Conservation (phyloP, 92 coral and sea anemone genomes). For the Phenganax marumi region DNA sequence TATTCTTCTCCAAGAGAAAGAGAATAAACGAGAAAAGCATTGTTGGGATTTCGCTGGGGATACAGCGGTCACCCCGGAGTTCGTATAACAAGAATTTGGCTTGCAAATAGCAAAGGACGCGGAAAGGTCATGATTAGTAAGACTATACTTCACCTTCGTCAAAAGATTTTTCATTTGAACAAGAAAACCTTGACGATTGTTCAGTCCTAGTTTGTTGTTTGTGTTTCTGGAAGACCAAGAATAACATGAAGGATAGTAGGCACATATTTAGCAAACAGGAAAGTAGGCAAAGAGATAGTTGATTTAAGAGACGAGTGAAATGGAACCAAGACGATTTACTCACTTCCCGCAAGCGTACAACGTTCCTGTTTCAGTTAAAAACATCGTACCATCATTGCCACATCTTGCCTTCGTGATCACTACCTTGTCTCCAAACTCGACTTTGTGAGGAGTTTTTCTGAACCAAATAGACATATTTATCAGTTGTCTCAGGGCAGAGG, state of each 20-base stretch:
- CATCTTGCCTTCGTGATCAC: constrained; percentile 82
- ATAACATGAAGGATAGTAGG: not conserved
- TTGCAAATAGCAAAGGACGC: not conserved
- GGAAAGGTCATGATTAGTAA: not conserved
- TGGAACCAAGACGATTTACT: not conserved
- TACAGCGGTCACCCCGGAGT: not conserved
- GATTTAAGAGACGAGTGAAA: too few relatives aligned
- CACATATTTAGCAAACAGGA: too few relatives aligned
- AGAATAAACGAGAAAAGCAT: not conserved
- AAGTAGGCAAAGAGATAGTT: too few relatives aligned
- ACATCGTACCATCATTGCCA: constrained; percentile 96
- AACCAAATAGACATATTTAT: not conserved
- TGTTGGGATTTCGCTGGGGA: not conserved
- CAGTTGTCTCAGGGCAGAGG: too few relatives aligned
- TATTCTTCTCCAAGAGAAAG: not conserved
- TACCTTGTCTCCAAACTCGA: constrained; percentile 65
- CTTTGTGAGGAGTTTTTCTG: constrained; percentile 76
- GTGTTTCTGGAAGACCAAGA: constrained; percentile 62
- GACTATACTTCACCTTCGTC: constrained; percentile 63
- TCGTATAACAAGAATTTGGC: not conserved
- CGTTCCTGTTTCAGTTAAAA: constrained; percentile 93
- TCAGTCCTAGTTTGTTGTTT: constrained; percentile 92
- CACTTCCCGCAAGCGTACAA: constrained; percentile 95
- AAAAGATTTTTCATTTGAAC: constrained; percentile 92
- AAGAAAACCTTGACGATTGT: constrained; percentile 95